Evolutionary conservation across 2,888 invertebrate genomes (phyloP), one percentile per base, ranked within the genome.

Genomic region (Eurytoma adleriae): DNA sequence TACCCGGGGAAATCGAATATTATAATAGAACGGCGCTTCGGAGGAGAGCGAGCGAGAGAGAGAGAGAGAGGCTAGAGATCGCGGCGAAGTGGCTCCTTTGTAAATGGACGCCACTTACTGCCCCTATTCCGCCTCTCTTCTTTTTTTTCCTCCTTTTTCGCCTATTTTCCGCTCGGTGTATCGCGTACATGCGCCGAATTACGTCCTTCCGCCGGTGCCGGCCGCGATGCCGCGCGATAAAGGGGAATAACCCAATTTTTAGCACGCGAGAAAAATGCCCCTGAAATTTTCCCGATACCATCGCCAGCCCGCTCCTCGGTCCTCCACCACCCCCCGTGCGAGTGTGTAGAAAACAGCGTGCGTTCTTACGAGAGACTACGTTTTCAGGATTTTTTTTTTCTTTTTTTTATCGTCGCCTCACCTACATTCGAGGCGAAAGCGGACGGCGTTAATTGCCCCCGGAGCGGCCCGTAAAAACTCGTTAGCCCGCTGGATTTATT

Each of bases 401-500:
- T 4, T 4, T 40, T 1, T 10, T 4, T 40, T 1, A 1, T 7
- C 40, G 40, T 40, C 40, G 40, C 40, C 61, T 76, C 68, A 62
- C 76, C 69, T 69, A 76, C 76, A 62, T 76, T 69, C 20, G 69
- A 57, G 57, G 40, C 30, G 62, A 24, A 13, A 57, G 5, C 40
- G 59, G 24, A 27, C 72, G 48, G 20, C n/a, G 74, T 82, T 80
- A 80, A 80, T 82, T 82, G 78, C 78, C 75, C 72, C 20, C 68
- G 84, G 66, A 82, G 82, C 84, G 83, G 87, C 83, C 84, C 84
- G 87, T 89, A 88, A 90, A 90, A 90, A 90, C 89, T 90, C 89
- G 88, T 90, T 90, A 89, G 85, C 85, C 87, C 73, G 57, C 84
- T 85, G 73, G 87, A 89, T 89, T 90, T 90, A 88, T 88, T 69